Evolutionary conservation across 2,797 vertebrate species (phyloP).

Genomic region (Chromis chromis): DNA sequence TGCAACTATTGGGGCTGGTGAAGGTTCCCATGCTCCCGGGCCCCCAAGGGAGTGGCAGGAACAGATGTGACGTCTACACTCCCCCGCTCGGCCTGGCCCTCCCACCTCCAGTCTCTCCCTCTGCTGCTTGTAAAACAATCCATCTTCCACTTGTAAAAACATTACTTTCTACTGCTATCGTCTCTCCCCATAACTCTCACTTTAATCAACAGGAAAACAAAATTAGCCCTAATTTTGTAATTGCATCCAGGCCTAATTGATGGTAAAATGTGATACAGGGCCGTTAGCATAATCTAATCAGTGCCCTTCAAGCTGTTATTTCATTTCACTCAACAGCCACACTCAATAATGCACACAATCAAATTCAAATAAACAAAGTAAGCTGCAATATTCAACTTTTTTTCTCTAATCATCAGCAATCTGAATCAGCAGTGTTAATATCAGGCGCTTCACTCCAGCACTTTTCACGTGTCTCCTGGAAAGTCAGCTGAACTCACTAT

Average conservation of each 20-base stretch:
- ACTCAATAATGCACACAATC: background rate
- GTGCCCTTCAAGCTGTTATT: constrained; percentile 51
- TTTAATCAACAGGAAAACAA: constrained; percentile 60
- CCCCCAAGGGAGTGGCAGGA: constrained; percentile 77
- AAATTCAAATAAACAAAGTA: background rate
- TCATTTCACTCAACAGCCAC: constrained; percentile 8
- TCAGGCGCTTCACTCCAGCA: background rate
- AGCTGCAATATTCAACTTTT: background rate
- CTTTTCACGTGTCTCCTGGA: background rate
- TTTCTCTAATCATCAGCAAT: background rate
- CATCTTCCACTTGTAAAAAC: constrained; percentile 75
- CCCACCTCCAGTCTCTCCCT: constrained; percentile 50
- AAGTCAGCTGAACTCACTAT: background rate
- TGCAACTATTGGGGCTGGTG: constrained; percentile 49
- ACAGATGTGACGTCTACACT: constrained; percentile 84
- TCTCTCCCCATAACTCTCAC: constrained; percentile 50
- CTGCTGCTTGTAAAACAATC: constrained; percentile 75
- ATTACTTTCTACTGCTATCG: constrained; percentile 48
- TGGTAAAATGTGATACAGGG: constrained; percentile 54
- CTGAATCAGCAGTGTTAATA: background rate
- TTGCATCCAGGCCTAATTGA: constrained; percentile 43
- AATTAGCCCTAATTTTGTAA: constrained; percentile 52
- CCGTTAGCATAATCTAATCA: constrained; percentile 57
- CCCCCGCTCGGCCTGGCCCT: constrained; percentile 64
- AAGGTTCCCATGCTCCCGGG: constrained; percentile 74